Evolutionary conservation across 2,888 invertebrate species (phyloP), one percentile per base, ranked within the genome.

Genomic region (Zygogramma bicolorata): DNA sequence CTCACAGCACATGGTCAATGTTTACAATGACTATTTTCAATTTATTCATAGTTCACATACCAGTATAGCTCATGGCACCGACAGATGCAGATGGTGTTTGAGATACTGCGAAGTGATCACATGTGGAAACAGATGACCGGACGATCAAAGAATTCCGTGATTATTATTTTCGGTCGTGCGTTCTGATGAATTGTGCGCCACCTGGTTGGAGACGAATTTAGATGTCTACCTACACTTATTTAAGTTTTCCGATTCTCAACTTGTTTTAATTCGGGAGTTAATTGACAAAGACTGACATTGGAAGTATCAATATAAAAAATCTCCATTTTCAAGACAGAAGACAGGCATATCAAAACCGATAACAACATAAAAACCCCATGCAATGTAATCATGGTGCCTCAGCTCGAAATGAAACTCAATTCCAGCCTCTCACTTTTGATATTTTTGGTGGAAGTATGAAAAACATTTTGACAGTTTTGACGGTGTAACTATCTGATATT

Each of bases 21-120:
- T 75, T 75, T 72, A 73, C 70, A 68, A 63, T 65, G 58, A 70
- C 70, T 75, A 72, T 75, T 75, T 75, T 65, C 72, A 68, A 75
- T 75, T 75, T 66, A 68, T 75, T 72, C 71, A 62, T 66, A 70
- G 71, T 46, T 63, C 58, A 68, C 61, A 71, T 71, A 63, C 74
- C 66, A 34, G 65, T 27, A n/a, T 29, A 29, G 42, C 13, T 29
- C 29, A 15, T 29, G 46, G 62, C 68, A 68, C 40, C 62, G 68
- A 66, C 74, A 74, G 68, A 74, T 74, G 74, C 70, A 57, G 58
- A 70, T 71, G 70, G 61, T 71, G 68, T 58, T 46, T 53, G 38
- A 70, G 53, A 68, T 68, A 74, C 60, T 65, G 59, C 49, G 63
- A 59, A 73, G 62, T 46, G 69, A 61, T 65, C 69, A 73, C 60